Percentiles rank a stretch among this genome's conserved stretches.
phyloP scores from a whole-genome alignment of 2,113 vertebrate genomes.

The Promerops cafer region DNA sequence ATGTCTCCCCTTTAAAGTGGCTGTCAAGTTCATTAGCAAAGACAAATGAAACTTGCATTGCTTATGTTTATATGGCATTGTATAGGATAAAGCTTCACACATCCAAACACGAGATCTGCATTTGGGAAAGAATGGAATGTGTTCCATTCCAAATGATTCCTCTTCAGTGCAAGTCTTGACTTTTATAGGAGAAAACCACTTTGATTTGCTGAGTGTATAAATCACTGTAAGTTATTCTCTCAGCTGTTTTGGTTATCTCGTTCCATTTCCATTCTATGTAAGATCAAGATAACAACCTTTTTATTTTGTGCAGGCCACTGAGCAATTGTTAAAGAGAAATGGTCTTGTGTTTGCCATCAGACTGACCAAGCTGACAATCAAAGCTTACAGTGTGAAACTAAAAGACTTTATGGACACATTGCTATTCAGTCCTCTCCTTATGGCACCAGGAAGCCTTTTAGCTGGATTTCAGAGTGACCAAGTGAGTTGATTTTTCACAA shows the following conservation, averaged over 20 bases:
- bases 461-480: background rate
- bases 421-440: background rate
- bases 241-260: background rate
- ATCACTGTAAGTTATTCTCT: background rate
- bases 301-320: background rate
- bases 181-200: background rate
- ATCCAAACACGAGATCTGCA: background rate
- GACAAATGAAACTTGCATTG: background rate
- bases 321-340: background rate
- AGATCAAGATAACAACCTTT: background rate
- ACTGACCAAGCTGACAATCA: background rate
- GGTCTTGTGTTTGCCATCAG: background rate
- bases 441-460: background rate
- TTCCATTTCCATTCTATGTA: background rate
- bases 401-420: background rate
- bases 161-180: background rate
- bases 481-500: background rate
- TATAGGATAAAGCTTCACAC: background rate
- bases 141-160: background rate
- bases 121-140: background rate
- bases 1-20: background rate
- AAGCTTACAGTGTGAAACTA: background rate
- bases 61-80: background rate
- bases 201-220: background rate
- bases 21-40: background rate